Base-by-base conservation (phyloP, 2,113 vertebrate genomes). In the Stigmatopora argus region DNA sequence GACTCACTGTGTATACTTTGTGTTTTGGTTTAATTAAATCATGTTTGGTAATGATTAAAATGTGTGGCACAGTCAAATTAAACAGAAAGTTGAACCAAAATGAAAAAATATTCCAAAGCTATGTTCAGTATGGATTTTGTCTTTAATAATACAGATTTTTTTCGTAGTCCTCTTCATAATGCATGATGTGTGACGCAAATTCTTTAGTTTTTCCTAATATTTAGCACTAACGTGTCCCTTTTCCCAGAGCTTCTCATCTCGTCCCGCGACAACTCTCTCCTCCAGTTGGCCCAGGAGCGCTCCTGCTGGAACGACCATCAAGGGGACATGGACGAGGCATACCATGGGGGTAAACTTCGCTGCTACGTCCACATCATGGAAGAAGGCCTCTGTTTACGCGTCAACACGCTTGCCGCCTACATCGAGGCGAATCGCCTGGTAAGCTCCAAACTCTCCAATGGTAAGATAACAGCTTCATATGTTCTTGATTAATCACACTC, bases 291-390 rank as follows among this genome's bases (percentile, higher is more conserved):
- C 46, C 86, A 92, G 64, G 91, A 92, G 78, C 92, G 92, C 78
- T 93, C 93, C 12, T 97, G 94, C 74, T 98, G 95, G 95, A 97
- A 97, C 58, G 93, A 94, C 86, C 94, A 93, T 17, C 92, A 75
- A 46, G 93, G 93, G 58, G 94, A 97, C 88, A 93, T 92, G 88
- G 89, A 89, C 60, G 94, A 94, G 75, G 92, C 92, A 14, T 94
- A 95, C 70, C 92, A 96, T 0, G 92, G 92, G 23, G 91, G 93
- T 48, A 92, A 89, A 78, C 88, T 98, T 46, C 94, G 95, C 78
- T 99, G 97, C 85, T 99, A 97, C 1, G 94, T 97, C 65, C 96
- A 99, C 74, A 91, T 98, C 66, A 94, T 96, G 92, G 93, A 94
- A 62, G 91, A 94, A 48, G 94, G 95, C 13, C 85, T 97, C 58